These are phyloP conservation scores for Sarcoramphus papa DNA, from an alignment of 2,797 vertebrate species.

Conservation along the genomic window DNA sequence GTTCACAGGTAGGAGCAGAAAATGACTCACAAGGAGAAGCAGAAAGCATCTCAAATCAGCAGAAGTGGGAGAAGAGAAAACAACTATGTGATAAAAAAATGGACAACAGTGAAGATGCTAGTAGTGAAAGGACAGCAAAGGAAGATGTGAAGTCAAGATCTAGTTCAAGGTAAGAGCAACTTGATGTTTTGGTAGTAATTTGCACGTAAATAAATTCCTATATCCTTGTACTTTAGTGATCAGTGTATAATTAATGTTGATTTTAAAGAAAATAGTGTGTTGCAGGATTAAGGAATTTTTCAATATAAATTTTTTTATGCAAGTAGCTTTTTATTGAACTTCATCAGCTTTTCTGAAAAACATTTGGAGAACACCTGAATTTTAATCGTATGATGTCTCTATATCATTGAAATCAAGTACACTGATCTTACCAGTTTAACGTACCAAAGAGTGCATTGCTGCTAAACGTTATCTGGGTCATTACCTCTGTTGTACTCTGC, in stretches of 20 bases:
- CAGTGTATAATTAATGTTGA: neutral
- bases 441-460: neutral
- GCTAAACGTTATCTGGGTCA: neutral
- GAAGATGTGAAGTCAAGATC: conserved; percentile 71
- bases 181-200: neutral
- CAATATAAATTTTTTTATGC: neutral
- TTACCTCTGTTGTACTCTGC: neutral
- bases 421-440: neutral
- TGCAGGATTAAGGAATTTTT: neutral
- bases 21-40: conserved; percentile 53
- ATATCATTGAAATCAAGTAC: neutral
- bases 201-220: neutral
- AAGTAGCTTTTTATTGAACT: neutral
- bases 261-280: neutral
- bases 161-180: conserved; percentile 70
- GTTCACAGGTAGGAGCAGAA: conserved; percentile 64
- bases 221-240: neutral
- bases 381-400: neutral
- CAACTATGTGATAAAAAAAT: conserved; percentile 50
- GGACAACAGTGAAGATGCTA: conserved; percentile 39
- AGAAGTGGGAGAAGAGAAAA: conserved; percentile 70
- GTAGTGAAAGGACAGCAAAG: conserved; percentile 46
- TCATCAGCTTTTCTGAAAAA: neutral
- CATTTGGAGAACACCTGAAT: neutral
- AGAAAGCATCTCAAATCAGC: conserved; percentile 53